Evolutionary conservation across 2,888 invertebrate species (phyloP).

Genomic region (Cheilosia variabilis): DNA sequence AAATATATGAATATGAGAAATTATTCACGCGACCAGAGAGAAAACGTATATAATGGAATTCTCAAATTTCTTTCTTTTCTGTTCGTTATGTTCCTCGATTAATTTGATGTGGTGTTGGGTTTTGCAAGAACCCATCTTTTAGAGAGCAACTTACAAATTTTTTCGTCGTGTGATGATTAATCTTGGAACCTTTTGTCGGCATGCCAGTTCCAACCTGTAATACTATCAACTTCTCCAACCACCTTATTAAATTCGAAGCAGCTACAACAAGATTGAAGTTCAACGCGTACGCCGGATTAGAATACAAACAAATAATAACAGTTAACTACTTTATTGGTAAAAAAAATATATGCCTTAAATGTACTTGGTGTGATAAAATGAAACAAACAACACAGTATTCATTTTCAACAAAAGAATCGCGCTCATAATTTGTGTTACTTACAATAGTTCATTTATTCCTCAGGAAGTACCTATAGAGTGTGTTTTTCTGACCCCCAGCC

Average conservation of each 20-base stretch:
- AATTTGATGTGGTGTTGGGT: too few relatives aligned
- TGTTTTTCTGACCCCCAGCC: constrained; percentile 84
- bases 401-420: constrained; percentile 32
- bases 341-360: constrained; percentile 56
- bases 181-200: neutral
- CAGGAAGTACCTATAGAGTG: constrained; percentile 88
- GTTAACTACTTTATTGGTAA: constrained; percentile 61
- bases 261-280: neutral
- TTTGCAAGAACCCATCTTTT: too few relatives aligned
- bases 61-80: too few relatives aligned
- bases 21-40: too few relatives aligned
- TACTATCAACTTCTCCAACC: too few relatives aligned
- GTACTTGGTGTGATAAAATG: constrained; percentile 46
- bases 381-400: constrained; percentile 36
- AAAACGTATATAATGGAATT: too few relatives aligned
- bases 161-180: neutral
- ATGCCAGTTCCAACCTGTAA: too few relatives aligned
- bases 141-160: too few relatives aligned
- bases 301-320: constrained; percentile 2
- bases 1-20: too few relatives aligned
- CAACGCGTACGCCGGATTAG: neutral
- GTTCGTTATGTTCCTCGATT: too few relatives aligned
- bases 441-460: constrained; percentile 85
- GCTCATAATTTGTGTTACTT: constrained; percentile 6
- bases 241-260: too few relatives aligned